phyloP scores from a whole-genome alignment of 2,888 invertebrate species.

The Calliopum simillimum region DNA sequence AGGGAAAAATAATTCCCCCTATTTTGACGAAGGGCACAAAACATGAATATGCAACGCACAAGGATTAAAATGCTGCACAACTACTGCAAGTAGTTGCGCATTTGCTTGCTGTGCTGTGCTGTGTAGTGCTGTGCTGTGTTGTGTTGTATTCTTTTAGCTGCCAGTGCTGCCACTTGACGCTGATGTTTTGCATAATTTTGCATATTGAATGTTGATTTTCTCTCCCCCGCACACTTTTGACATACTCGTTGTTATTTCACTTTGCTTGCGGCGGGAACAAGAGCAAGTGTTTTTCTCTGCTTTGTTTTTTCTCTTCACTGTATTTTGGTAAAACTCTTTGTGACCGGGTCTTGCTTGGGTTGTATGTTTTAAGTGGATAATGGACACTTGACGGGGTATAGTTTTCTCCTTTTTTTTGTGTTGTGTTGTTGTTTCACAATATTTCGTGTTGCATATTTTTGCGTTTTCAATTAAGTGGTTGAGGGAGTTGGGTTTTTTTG shows the following conservation, averaged over 20 bases:
- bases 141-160: background rate
- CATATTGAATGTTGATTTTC: conserved; percentile 8
- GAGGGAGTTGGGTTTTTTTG: no score
- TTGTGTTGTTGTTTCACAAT: background rate
- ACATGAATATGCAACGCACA: conserved; percentile 5
- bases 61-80: conserved; percentile 1
- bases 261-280: background rate
- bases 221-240: background rate
- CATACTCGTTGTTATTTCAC: background rate
- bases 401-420: background rate
- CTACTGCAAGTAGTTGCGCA: background rate
- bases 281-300: background rate
- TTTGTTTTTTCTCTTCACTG: background rate
- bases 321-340: background rate
- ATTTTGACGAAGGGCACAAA: background rate
- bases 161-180: background rate
- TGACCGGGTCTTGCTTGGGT: background rate
- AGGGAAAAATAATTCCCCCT: no score
- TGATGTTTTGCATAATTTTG: conserved; percentile 17
- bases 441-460: background rate
- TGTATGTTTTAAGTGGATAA: conserved; percentile 2
- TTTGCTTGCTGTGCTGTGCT: background rate
- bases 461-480: background rate
- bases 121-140: background rate
- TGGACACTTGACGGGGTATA: background rate